Base-by-base conservation (phyloP, 2,888 invertebrate genomes). In the Atethmia centrago region DNA sequence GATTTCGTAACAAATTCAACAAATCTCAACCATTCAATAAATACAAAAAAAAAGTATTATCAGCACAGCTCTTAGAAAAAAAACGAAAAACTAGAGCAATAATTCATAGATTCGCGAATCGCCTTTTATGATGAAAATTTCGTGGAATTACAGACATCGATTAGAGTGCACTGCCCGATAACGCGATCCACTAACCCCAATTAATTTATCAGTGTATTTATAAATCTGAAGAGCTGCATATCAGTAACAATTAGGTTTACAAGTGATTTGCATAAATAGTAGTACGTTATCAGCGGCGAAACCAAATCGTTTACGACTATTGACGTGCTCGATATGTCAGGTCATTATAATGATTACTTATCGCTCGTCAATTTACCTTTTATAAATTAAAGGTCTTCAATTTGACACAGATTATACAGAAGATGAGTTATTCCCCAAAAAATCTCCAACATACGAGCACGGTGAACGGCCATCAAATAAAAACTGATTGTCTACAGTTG, bases 191-290 rank as follows among this genome's bases (percentile, higher is more conserved):
- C 40, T 82, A 66, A 71, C 81, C 58, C 28, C 51, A 68, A 85
- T 85, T 65, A 58, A 25, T 61, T 77, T 71, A 82, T 85, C 81
- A 58, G 45, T 36, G 21, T 71, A 85, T 66, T 85, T 61, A 82
- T 85, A 68, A 82, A 82, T 81, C 70, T 68, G 80, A 74, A 69
- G 69, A 76, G 74, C 79, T 40, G 7, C 69, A 12, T 76, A 81
- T 76, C 77, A 76, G 56, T 25, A 31, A 45, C 62, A 80, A 81
- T 81, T 69, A 58, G 82, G 68, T 65, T 68, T 70, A 74, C 47
- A 63, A 66, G 51, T 80, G 68, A 80, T 85, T 85, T 70, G 67
- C 77, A 76, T 67, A 56, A 45, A n/a, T n/a, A n/a, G 36, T 55
- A 58, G 12, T 51, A 3, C 40, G 51, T 81, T 81, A 81, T 81